Conservation (phyloP, 2,797 vertebrate species). For the Megaceryle alcyon region DNA sequence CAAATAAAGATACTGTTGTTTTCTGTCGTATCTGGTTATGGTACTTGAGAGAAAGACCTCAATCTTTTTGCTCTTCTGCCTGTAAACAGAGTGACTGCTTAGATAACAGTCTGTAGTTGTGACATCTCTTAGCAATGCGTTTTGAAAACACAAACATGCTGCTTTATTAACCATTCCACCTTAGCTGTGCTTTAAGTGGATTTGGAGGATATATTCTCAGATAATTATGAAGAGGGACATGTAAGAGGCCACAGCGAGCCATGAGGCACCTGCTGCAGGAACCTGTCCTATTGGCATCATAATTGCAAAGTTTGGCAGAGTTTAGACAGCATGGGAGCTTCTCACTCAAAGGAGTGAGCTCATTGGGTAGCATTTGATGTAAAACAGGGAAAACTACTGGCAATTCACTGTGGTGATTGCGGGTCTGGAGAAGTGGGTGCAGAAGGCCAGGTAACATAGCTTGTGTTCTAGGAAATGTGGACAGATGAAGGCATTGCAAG, state of each 20-base stretch:
- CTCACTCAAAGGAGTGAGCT: background rate
- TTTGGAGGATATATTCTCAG: background rate
- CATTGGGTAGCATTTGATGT: fast-evolving
- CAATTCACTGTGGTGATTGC: background rate
- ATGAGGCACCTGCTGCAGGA: background rate
- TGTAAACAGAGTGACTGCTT: background rate
- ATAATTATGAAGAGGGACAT: background rate
- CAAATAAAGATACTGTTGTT: background rate
- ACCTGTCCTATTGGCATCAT: background rate
- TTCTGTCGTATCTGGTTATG: background rate
- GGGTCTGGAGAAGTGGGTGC: background rate
- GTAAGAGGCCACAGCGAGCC: background rate
- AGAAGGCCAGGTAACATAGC: background rate
- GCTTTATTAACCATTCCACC: background rate
- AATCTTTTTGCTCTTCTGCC: background rate
- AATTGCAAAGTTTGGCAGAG: background rate
- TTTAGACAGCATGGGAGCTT: background rate
- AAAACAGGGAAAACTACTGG: background rate
- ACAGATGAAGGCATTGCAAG: background rate
- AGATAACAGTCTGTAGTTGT: background rate
- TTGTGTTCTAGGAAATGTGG: background rate
- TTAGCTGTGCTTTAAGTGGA: background rate
- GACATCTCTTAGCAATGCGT: background rate
- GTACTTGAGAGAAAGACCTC: background rate
- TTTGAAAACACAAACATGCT: background rate